phyloP scores from a whole-genome alignment of 2,797 vertebrate species.

The Pristis pectinata region DNA sequence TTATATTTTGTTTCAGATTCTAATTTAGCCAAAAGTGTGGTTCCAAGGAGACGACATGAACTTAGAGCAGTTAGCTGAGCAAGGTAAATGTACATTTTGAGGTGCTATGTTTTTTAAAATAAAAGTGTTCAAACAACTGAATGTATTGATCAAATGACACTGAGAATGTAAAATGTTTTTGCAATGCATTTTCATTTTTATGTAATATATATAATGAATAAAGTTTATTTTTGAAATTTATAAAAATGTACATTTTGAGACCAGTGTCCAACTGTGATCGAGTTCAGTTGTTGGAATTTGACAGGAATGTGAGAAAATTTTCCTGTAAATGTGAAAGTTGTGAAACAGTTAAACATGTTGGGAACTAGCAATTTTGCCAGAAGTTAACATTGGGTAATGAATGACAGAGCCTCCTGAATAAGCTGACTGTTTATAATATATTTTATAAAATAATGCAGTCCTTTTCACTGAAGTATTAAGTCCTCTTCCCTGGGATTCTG shows the following conservation, averaged over 20 bases:
- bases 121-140: too few relatives aligned
- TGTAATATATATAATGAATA: too few relatives aligned
- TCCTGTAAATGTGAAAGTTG: not conserved
- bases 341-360: not conserved
- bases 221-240: too few relatives aligned
- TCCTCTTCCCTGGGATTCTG: not conserved
- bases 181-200: too few relatives aligned
- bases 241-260: constrained; percentile 36
- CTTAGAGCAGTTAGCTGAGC: constrained; percentile 62
- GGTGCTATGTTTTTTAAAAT: too few relatives aligned
- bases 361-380: not conserved
- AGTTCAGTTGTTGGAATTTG: not conserved
- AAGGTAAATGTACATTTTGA: constrained; percentile 41
- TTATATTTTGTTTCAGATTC: not conserved
- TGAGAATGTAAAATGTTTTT: too few relatives aligned
- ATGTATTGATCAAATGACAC: too few relatives aligned
- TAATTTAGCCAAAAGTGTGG: not conserved
- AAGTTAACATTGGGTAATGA: too few relatives aligned
- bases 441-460: too few relatives aligned
- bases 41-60: constrained; percentile 42
- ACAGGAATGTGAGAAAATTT: not conserved
- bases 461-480: not conserved
- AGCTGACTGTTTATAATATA: too few relatives aligned
- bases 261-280: not conserved
- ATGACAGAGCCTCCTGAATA: too few relatives aligned